Percentiles rank a stretch among this genome's conserved stretches.
Conservation (phyloP, 2,113 vertebrate species). For the Prunella fulvescens region DNA sequence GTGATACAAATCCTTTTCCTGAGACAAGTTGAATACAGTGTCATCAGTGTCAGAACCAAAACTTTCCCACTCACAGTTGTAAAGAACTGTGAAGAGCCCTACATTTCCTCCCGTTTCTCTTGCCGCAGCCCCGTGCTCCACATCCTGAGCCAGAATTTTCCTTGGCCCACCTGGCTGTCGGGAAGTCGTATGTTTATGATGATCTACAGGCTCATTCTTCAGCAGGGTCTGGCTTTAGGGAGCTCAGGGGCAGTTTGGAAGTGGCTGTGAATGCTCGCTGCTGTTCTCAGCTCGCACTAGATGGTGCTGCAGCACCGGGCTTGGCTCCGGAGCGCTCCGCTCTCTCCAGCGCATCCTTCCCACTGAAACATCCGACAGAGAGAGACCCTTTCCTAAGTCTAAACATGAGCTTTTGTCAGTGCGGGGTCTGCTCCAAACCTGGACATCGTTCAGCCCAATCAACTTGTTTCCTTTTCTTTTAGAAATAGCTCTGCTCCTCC, state of each 20-base stretch:
- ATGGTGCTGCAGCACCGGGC: constrained; percentile 30
- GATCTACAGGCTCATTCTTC: accelerated
- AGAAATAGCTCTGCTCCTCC: not conserved
- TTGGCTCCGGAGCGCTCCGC: not conserved
- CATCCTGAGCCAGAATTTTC: not conserved
- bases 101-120: not conserved
- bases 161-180: not conserved
- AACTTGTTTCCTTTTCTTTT: not conserved
- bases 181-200: not conserved
- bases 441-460: not conserved
- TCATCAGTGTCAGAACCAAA: not conserved
- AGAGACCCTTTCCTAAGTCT: not conserved
- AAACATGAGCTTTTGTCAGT: not conserved
- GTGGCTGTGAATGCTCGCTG: accelerated
- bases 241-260: accelerated
- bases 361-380: accelerated
- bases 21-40: not conserved
- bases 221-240: not conserved
- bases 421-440: not conserved
- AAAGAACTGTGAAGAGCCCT: not conserved
- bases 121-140: not conserved
- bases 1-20: not conserved
- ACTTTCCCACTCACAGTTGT: not conserved
- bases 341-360: accelerated
- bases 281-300: not conserved